These are phyloP conservation scores for Todiramphus chloris DNA, from an alignment of 2,113 vertebrate species.

Conservation along the genomic window DNA sequence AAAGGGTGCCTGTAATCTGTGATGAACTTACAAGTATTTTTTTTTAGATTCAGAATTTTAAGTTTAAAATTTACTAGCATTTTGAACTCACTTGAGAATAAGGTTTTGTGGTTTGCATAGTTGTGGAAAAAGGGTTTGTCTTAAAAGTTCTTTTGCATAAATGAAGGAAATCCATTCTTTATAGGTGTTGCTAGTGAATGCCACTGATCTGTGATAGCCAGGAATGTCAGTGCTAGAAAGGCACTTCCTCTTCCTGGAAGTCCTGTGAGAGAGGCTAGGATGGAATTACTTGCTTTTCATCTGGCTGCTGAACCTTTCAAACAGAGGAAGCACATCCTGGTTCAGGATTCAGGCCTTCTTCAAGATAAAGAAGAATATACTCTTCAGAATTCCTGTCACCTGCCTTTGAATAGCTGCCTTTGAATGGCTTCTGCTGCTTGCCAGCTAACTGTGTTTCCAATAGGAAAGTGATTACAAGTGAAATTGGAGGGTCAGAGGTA, in stretches of 20 bases:
- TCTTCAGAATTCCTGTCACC: neutral
- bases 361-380: neutral
- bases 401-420: neutral
- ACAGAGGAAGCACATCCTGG: constrained; percentile 14
- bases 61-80: neutral
- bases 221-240: neutral
- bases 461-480: neutral
- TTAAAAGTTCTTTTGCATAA: neutral
- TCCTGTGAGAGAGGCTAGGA: neutral
- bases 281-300: neutral
- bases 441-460: neutral
- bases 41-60: neutral
- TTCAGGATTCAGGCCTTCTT: neutral
- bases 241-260: neutral
- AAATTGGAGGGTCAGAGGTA: neutral
- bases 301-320: neutral
- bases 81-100: neutral
- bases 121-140: neutral
- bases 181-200: neutral
- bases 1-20: neutral
- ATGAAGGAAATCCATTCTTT: neutral
- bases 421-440: neutral
- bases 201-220: neutral
- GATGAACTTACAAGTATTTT: neutral
- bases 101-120: neutral